Conservation (phyloP, 2,113 vertebrate genomes). For the Ascaphus truei region DNA sequence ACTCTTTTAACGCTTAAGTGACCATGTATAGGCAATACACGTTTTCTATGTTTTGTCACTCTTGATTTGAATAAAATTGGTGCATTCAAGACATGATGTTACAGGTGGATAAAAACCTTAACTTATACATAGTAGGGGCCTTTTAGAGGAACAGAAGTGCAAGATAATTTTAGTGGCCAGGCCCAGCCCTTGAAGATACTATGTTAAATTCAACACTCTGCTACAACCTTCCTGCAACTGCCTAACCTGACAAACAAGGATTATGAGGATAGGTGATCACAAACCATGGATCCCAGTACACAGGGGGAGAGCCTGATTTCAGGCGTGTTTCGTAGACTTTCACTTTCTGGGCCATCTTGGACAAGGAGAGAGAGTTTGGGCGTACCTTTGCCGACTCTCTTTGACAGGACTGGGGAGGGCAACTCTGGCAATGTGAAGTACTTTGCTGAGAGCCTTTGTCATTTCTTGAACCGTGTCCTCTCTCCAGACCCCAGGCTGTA, state of each 20-base stretch:
- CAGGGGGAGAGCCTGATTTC: neutral
- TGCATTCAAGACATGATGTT: no score
- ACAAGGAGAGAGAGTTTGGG: neutral
- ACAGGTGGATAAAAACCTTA: no score
- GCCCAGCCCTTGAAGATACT: neutral
- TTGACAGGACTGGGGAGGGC: neutral
- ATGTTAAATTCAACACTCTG: constrained; percentile 40
- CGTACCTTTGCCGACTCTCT: neutral
- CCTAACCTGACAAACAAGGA: neutral
- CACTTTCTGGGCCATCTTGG: neutral
- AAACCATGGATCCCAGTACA: neutral
- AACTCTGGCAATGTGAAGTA: neutral
- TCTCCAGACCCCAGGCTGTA: constrained; percentile 78
- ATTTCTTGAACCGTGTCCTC: neutral
- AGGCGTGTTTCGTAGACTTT: neutral
- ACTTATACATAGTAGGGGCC: no score
- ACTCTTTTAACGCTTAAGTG: no score
- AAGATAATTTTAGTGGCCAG: no score
- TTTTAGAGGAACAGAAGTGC: no score
- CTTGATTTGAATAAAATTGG: no score
- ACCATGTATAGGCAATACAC: no score
- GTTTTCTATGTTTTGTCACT: no score
- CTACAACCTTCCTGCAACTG: neutral
- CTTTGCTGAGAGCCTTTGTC: neutral
- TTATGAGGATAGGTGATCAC: neutral